Base-by-base conservation (phyloP, 2,888 invertebrate genomes). In the Plagodis dolabraria region DNA sequence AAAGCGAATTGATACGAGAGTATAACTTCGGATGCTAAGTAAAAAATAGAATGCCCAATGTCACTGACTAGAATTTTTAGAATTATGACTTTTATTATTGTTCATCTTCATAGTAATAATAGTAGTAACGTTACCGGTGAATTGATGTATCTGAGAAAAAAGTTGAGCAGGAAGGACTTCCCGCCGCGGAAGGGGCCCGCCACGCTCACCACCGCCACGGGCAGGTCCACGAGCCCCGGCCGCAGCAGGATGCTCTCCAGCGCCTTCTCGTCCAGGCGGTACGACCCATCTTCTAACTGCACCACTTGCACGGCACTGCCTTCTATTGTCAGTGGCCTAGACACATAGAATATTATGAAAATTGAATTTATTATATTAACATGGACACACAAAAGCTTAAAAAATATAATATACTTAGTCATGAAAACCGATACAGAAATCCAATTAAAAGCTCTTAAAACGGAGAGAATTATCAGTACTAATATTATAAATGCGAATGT, bases 141-240 rank as follows among this genome's bases (percentile, higher is more conserved):
- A 5, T 12, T 10, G 43, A 43, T 11, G 12, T 43, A 72, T 50
- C 69, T 63, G 36, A 72, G 61, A 44, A 71, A 63, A 57, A 64
- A 71, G 60, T 69, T 69, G 22, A 74, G 68, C 33, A 74, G 57
- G 64, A 74, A 74, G 33, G 74, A 74, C 53, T 74, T 74, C 45
- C 74, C 74, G 46, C 70, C 63, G 47, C 74, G 70, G 59, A 34
- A 70, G 6, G 67, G 70, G 46, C 74, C 74, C 7, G 72, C 72
- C 12, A 74, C 69, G 62, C 74, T 71, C 8, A 75, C 59, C 38
- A 75, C 55, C 47, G 63, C 73, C 51, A 71, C 71, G 7, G 67
- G 63, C 45, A 68, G 55, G 34, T 68, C 67, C 46, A 56, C 62
- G 34, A 69, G 52, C 12, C 58, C 64, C 7, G 56, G 52, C 22